These are phyloP conservation scores for Hyperoplus lanceolatus DNA, from an alignment of 2,797 vertebrate genomes.

Conservation along the genomic window DNA sequence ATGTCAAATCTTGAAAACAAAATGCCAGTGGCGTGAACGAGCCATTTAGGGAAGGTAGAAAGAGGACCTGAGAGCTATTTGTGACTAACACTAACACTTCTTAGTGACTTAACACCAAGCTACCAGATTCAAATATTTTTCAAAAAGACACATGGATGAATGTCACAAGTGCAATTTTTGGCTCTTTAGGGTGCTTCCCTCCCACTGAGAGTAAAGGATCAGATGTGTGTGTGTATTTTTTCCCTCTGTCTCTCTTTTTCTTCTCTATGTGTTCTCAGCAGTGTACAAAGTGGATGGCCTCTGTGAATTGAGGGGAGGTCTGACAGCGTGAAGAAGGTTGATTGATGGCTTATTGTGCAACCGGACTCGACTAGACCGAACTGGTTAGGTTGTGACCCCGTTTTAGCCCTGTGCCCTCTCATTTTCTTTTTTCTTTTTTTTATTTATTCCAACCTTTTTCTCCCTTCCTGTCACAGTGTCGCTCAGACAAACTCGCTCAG, in stretches of 20 bases:
- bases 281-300: constrained; percentile 78
- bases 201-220: constrained; percentile 56
- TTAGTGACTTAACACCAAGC: too few species aligned
- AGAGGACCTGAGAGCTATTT: background rate
- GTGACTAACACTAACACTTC: too few species aligned
- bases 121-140: too few species aligned
- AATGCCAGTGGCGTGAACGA: background rate
- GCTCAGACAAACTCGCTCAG: constrained; percentile 16
- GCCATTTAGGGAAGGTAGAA: background rate
- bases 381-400: constrained; percentile 84
- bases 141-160: background rate
- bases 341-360: constrained; percentile 89
- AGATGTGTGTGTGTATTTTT: constrained; percentile 26
- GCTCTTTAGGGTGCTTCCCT: constrained; percentile 38
- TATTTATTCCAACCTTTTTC: constrained; percentile 24
- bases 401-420: constrained; percentile 73
- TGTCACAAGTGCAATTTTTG: background rate
- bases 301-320: constrained; percentile 74
- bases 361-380: constrained; percentile 83
- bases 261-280: constrained; percentile 66
- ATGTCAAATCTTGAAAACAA: background rate
- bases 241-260: constrained; percentile 38
- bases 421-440: constrained; percentile 49
- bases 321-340: constrained; percentile 81
- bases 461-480: constrained; percentile 23